These are phyloP conservation scores for Chondrosia reniformis DNA, from an alignment of 37 sponge, comb jelly and placozoan genomes.

Conservation along the genomic window DNA sequence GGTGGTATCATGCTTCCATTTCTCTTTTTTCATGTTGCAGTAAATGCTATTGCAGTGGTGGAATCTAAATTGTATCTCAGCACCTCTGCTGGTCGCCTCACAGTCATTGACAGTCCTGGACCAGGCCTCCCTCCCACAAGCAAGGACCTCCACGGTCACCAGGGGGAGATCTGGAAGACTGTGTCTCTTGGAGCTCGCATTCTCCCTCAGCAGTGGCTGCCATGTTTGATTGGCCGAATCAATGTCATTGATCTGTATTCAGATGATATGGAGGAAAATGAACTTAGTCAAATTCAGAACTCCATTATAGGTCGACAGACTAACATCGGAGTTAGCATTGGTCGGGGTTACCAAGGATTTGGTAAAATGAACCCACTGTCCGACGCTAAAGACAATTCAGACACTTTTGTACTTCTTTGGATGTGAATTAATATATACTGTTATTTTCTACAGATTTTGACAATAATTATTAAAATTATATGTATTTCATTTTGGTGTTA, in stretches of 20 bases:
- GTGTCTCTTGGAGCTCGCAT: slow-evolving; percentile 43
- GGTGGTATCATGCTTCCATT: not conserved
- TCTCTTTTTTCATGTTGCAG: not conserved
- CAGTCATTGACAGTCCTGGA: slow-evolving; percentile 19
- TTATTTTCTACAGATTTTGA: not conserved
- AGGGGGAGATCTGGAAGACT: slow-evolving; percentile 27
- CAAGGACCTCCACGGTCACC: slow-evolving; percentile 43
- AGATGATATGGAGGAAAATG: slow-evolving; percentile 39
- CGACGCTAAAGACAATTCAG: not conserved
- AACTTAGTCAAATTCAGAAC: slow-evolving; percentile 23
- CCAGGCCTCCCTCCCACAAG: too few relatives aligned
- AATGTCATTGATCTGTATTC: slow-evolving; percentile 57
- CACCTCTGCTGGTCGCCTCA: slow-evolving; percentile 23
- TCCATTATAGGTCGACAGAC: slow-evolving; percentile 50
- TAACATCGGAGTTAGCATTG: slow-evolving; percentile 43
- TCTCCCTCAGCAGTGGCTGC: slow-evolving; percentile 70
- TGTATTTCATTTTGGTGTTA: too few relatives aligned
- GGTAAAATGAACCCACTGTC: not conserved
- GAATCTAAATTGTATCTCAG: not conserved
- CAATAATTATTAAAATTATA: not conserved
- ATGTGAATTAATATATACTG: not conserved
- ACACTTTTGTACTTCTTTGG: slow-evolving; percentile 8
- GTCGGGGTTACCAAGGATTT: slow-evolving; percentile 58
- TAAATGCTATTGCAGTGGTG: not conserved
- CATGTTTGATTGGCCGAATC: slow-evolving; percentile 67